Conservation (phyloP, 2,797 vertebrate genomes). For the Phalloptychus januarius region DNA sequence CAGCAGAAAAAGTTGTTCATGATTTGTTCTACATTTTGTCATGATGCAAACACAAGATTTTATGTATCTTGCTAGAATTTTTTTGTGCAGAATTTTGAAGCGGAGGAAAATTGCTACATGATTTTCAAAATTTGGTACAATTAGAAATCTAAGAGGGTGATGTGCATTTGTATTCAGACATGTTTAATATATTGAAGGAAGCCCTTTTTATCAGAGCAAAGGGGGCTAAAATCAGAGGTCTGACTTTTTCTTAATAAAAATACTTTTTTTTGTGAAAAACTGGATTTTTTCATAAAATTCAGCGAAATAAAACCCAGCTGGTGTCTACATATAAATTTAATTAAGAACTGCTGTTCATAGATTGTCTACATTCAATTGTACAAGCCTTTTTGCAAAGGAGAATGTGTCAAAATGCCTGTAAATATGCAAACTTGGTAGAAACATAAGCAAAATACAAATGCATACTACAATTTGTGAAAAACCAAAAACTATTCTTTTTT, state of each 20-base stretch:
- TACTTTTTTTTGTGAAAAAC: too few species aligned
- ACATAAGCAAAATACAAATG: neutral
- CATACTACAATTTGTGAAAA: neutral
- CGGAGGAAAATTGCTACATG: neutral
- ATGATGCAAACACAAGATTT: neutral
- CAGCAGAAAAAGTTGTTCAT: neutral
- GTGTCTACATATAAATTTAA: neutral
- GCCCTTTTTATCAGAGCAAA: too few species aligned
- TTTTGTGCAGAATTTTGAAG: neutral
- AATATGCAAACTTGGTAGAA: neutral
- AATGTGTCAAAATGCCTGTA: neutral
- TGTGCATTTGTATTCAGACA: too few species aligned
- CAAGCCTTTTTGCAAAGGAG: neutral
- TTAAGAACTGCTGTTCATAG: neutral
- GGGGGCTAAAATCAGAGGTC: too few species aligned
- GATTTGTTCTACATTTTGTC: neutral
- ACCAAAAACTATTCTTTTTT: neutral
- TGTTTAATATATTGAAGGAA: too few species aligned
- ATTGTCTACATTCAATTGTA: neutral
- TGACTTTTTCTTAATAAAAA: too few species aligned
- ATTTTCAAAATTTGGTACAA: too few species aligned
- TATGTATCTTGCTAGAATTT: neutral
- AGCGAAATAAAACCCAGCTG: neutral
- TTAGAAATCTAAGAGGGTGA: too few species aligned
- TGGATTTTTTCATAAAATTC: too few species aligned